Evolutionary conservation across 2,797 vertebrate genomes (phyloP), one percentile per base, ranked within the genome.

Genomic region (Fundulus diaphanus): DNA sequence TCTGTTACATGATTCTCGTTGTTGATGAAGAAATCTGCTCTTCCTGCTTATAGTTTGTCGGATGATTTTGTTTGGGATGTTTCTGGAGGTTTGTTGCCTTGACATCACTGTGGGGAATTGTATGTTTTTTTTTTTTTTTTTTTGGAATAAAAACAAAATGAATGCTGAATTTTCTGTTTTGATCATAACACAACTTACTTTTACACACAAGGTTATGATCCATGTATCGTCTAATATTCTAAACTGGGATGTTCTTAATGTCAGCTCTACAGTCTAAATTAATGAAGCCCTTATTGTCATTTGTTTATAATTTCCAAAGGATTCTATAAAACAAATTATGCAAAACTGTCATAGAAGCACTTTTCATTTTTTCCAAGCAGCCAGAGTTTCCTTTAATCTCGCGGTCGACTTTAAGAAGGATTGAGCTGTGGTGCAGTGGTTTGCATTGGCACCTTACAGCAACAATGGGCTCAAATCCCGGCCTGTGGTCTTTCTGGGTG

Each of bases 111-210:
- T 83, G 61, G 83, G 79, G 68, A 72, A 82, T 78, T 80, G 68
- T 84, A 80, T 63, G 33, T 63, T 61, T 61, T 57, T 57, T 15
- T 18, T n/a, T 15, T 18, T n/a, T n/a, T 84, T 78, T 87, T 87
- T 89, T 83, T 71, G 40, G 35, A 92, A 87, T 87, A 85, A 92
- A 90, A 89, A 82, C 74, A 68, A 63, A 72, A 40, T 68, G 7
- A 76, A 59, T 74, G 27, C 49, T 79, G 52, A 79, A 12, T 54
- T 67, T 81, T 42, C 20, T 11, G 33, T 61, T 51, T 31, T 65
- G 48, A 7, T 46, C 42, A 46, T 20, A 68, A 46, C 24, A 3
- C 20, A 24, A 6, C 59, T 63, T 6, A 3, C 12, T 33, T 37
- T 63, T 13, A 22, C 48, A 24, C 33, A 20, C 9, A 13, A 42